phyloP scores from a whole-genome alignment of 2,113 vertebrate genomes.

The Lanius collurio region DNA sequence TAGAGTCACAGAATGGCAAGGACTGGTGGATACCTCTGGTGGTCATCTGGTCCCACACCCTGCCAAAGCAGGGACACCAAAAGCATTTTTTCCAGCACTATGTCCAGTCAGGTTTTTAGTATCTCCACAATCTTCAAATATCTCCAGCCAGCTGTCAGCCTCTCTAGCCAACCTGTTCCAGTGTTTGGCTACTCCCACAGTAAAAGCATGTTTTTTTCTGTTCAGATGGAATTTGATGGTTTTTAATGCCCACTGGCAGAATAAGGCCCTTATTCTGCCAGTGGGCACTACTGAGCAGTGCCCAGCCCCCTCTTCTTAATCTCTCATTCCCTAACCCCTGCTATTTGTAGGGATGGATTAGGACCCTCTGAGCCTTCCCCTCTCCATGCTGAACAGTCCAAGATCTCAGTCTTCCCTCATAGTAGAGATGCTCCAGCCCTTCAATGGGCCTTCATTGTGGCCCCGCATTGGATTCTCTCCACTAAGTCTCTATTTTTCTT shows the following conservation, averaged over 20 bases:
- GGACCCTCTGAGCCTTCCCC: not conserved
- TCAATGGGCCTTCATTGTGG: not conserved
- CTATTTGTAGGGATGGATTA: not conserved
- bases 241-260: not conserved
- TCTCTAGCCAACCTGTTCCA: not conserved
- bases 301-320: not conserved
- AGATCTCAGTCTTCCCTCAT: not conserved
- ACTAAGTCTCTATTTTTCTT: not conserved
- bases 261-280: not conserved
- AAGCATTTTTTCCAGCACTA: not conserved
- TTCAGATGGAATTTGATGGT: not conserved
- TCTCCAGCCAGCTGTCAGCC: not conserved
- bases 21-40: not conserved
- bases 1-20: not conserved
- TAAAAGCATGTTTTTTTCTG: not conserved
- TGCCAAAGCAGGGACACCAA: not conserved
- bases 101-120: not conserved
- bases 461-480: not conserved
- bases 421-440: not conserved
- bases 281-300: not conserved
- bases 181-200: not conserved
- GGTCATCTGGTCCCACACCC: not conserved
- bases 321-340: no score
- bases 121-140: not conserved
- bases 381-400: not conserved